Conservation (phyloP, 2,888 invertebrate species). For the Amphipyra berbera region DNA sequence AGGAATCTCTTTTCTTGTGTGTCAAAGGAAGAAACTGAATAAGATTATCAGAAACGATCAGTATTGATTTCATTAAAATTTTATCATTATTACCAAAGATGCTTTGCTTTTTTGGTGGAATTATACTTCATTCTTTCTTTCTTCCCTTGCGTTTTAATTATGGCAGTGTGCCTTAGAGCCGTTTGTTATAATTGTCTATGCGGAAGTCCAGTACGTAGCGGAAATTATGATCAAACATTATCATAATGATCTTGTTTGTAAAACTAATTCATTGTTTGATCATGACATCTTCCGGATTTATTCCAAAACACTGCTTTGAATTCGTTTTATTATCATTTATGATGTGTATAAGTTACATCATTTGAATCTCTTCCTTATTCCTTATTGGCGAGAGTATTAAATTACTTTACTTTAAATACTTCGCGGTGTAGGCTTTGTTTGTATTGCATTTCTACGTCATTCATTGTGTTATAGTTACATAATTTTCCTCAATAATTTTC, state of each 20-base stretch:
- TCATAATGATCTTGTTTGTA: conserved; percentile 17
- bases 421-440: conserved; percentile 1
- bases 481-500: conserved; percentile 15
- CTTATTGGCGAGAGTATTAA: conserved; percentile 14
- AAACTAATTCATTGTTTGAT: conserved; percentile 7
- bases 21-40: too few species aligned
- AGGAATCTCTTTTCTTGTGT: too few species aligned
- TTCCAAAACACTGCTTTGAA: conserved; percentile 9
- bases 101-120: too few species aligned
- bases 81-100: too few species aligned
- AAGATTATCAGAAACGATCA: too few species aligned
- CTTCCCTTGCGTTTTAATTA: background rate
- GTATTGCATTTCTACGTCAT: conserved; percentile 22
- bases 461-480: conserved; percentile 10
- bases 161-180: background rate
- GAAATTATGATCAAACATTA: conserved; percentile 6
- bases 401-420: conserved; percentile 17
- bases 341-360: conserved; percentile 11
- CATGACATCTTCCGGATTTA: conserved; percentile 1
- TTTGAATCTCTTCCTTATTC: conserved; percentile 13
- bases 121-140: too few species aligned
- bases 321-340: conserved; percentile 14
- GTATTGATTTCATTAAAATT: too few species aligned
- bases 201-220: background rate
- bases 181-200: background rate